phyloP scores from a whole-genome alignment of 2,888 invertebrate genomes.

The Nasonia oneida region DNA sequence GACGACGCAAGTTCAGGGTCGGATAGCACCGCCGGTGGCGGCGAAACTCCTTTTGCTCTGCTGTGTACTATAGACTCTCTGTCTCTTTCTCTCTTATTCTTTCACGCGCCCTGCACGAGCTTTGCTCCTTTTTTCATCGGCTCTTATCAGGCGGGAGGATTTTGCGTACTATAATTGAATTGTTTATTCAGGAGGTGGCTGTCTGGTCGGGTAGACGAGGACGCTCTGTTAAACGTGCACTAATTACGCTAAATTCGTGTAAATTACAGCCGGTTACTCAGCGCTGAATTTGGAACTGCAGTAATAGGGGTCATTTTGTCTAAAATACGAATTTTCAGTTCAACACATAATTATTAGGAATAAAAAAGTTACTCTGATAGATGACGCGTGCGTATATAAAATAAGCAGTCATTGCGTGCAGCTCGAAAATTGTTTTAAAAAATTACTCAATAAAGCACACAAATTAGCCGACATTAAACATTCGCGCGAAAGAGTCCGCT shows the following conservation, averaged over 20 bases:
- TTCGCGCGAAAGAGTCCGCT: not conserved
- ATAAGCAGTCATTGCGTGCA: not conserved
- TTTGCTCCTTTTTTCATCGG: not conserved
- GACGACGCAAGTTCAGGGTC: conserved; percentile 73
- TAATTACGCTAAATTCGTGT: not conserved
- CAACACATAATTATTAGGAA: too few species aligned
- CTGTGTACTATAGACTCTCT: conserved; percentile 9
- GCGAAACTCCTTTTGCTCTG: conserved; percentile 58
- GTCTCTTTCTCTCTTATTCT: not conserved
- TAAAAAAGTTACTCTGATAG: too few species aligned
- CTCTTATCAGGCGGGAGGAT: not conserved
- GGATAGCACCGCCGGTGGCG: conserved; percentile 65
- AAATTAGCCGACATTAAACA: not conserved
- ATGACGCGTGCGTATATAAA: too few species aligned
- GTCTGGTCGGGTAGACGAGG: not conserved
- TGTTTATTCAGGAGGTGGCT: not conserved
- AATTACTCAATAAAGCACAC: not conserved
- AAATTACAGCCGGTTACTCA: not conserved
- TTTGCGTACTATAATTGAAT: not conserved
- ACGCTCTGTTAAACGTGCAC: not conserved
- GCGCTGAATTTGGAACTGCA: not conserved
- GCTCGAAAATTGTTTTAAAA: not conserved
- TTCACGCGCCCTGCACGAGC: not conserved
- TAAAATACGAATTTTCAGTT: too few species aligned
- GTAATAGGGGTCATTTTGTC: too few species aligned